Evolutionary conservation across 2,113 vertebrate species (phyloP), one percentile per base, ranked within the genome.

Genomic region (Gasterosteus aculeatus): DNA sequence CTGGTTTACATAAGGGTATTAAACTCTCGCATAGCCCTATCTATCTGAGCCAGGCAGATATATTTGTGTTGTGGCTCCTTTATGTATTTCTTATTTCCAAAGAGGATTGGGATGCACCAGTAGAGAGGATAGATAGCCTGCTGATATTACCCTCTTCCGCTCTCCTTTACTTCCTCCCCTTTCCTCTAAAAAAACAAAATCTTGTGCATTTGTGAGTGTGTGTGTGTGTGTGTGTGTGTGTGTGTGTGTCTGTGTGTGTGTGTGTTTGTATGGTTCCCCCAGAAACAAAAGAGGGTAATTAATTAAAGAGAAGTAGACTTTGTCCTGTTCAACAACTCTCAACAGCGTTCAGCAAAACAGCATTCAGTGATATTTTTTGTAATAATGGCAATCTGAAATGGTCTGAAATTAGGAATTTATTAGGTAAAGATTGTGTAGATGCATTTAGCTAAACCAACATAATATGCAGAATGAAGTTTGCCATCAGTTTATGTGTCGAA

Each of bases 51-150:
- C 90, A 93, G 91, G 86, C 92, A 90, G 90, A 92, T 92, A 93
- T 92, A 92, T 92, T 93, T 93, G 91, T 93, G 90, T 92, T 92
- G 91, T 90, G 87, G 88, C 84, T 93, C 90, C 91, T 93, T 93
- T 93, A 93, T 93, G 92, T 90, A 92, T 93, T 93, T 92, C 91
- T 93, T 93, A 93, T 93, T 93, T 93, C 92, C 93, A 93, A 93
- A 93, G 93, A 93, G 93, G 93, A 93, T 93, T 93, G 93, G 88
- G 89, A 89, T 88, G 87, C 91, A 88, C 87, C 89, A 90, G 89
- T 85, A 84, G 89, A 93, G 84, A 90, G 90, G 85, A 93, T 92
- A 93, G 90, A 93, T 93, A 92, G 91, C 88, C 81, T 86, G 88
- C 90, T 91, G 91, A 93, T 93, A 92, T 93, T 89, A 89, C 90